Evolutionary conservation across 2,888 invertebrate genomes (phyloP).

Genomic region (Ectropis crepuscularia): DNA sequence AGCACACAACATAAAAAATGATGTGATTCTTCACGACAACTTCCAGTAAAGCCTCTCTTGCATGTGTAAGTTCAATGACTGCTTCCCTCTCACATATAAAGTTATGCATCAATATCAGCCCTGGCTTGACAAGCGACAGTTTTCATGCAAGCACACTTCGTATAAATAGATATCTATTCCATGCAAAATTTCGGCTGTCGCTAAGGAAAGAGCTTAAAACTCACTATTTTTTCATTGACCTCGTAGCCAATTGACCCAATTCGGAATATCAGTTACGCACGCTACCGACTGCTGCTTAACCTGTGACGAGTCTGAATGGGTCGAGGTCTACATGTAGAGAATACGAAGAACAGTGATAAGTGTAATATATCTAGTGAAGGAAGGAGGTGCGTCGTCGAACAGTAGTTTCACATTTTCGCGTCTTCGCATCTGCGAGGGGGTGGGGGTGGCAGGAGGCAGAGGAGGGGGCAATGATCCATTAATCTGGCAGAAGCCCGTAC

Average conservation of each 20-base stretch:
- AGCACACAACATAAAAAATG: conserved; percentile 8
- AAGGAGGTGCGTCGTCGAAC: conserved; percentile 75
- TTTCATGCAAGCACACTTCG: conserved; percentile 20
- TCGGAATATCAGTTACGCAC: conserved; percentile 45
- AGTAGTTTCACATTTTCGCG: conserved; percentile 70
- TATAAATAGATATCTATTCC: conserved; percentile 28
- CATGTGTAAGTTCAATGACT: conserved; percentile 28
- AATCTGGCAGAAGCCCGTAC: conserved; percentile 92
- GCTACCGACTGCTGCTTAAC: conserved; percentile 34
- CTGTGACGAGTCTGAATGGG: conserved; percentile 36
- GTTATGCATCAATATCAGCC: conserved; percentile 13
- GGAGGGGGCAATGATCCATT: conserved; percentile 92
- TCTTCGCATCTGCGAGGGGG: conserved; percentile 63
- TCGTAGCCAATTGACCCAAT: conserved; percentile 43
- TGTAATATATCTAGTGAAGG: conserved; percentile 71
- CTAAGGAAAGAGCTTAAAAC: conserved; percentile 42
- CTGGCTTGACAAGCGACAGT: conserved; percentile 8
- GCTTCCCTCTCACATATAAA: conserved; percentile 12
- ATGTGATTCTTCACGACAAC: conserved; percentile 6
- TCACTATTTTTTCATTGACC: conserved; percentile 46
- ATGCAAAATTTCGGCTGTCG: conserved; percentile 21
- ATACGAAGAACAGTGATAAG: conserved; percentile 59
- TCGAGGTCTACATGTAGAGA: conserved; percentile 25
- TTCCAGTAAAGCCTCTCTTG: conserved; percentile 11
- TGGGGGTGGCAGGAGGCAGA: conserved; percentile 52